Evolutionary conservation across 2,888 invertebrate genomes (phyloP).

Genomic region (Machimus rusticus): DNA sequence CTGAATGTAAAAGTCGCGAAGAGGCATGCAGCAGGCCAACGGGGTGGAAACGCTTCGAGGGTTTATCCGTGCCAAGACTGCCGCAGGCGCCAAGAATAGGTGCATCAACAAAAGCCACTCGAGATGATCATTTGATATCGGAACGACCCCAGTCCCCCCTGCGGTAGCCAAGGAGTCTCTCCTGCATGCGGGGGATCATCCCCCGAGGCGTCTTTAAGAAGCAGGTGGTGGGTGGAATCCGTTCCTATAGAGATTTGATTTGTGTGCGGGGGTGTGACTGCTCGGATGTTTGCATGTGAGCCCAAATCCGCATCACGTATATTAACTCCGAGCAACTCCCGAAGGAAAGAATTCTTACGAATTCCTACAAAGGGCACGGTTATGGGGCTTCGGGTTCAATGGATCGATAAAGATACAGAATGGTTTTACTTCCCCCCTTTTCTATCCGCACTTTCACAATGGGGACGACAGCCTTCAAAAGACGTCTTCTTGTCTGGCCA

Average conservation of each 20-base stretch:
- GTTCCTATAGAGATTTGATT: neutral
- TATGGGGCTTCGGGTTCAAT: neutral
- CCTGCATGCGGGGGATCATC: neutral
- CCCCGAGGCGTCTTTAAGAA: neutral
- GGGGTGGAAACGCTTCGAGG: neutral
- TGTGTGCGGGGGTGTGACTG: neutral
- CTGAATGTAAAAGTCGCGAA: neutral
- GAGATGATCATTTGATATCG: neutral
- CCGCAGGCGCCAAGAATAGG: neutral
- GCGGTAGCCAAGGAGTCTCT: neutral
- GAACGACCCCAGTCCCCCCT: neutral
- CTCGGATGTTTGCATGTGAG: neutral
- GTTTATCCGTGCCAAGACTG: neutral
- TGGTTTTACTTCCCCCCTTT: neutral
- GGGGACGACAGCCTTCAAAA: neutral
- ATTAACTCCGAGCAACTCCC: neutral
- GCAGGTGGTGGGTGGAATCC: neutral
- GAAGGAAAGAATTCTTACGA: neutral
- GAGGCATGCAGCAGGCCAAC: neutral
- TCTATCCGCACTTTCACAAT: neutral
- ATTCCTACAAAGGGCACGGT: neutral
- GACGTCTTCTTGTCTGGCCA: constrained; percentile 12
- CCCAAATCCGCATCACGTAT: neutral
- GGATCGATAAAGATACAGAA: constrained; percentile 7
- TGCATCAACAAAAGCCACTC: neutral